Evolutionary conservation across 2,797 vertebrate species (phyloP).

Genomic region (Pipistrellus pipistrellus): DNA sequence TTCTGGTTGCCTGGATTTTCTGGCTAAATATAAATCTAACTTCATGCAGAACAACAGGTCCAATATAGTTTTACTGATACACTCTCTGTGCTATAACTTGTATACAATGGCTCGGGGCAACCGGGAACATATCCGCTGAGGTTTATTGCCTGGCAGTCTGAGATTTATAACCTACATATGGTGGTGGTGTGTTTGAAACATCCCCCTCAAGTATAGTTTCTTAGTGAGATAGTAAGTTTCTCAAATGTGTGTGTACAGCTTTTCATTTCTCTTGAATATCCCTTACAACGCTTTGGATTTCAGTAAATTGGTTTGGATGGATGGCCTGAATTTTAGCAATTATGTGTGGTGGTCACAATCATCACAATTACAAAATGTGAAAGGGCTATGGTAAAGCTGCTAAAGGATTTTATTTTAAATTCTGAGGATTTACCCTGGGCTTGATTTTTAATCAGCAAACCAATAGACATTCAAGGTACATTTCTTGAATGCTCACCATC

Average conservation of each 20-base stretch:
- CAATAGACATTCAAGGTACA: background rate
- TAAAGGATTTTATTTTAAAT: constrained; percentile 43
- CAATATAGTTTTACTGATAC: constrained; percentile 80
- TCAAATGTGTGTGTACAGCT: constrained; percentile 47
- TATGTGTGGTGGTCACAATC: background rate
- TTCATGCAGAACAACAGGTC: constrained; percentile 73
- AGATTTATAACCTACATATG: constrained; percentile 83
- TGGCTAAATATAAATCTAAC: constrained; percentile 72
- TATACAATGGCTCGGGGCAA: constrained; percentile 76
- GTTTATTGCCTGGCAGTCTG: constrained; percentile 78
- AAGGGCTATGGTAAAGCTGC: background rate
- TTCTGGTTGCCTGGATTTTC: constrained; percentile 10
- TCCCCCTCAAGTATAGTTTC: constrained; percentile 75
- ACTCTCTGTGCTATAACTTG: constrained; percentile 69
- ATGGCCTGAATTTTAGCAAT: constrained; percentile 58
- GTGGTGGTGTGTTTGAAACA: constrained; percentile 75
- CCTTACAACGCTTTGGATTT: constrained; percentile 53
- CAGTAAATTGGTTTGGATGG: constrained; percentile 70
- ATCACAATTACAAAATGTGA: constrained; percentile 51
- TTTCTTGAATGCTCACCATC: background rate
- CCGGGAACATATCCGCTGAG: constrained; percentile 73
- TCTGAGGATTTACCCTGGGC: background rate
- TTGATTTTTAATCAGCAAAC: constrained; percentile 37
- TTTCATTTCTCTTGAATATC: constrained; percentile 65
- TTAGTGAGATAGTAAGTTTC: constrained; percentile 76